Evolutionary conservation across 2,113 vertebrate genomes (phyloP).

Genomic region (Tupaia tana): DNA sequence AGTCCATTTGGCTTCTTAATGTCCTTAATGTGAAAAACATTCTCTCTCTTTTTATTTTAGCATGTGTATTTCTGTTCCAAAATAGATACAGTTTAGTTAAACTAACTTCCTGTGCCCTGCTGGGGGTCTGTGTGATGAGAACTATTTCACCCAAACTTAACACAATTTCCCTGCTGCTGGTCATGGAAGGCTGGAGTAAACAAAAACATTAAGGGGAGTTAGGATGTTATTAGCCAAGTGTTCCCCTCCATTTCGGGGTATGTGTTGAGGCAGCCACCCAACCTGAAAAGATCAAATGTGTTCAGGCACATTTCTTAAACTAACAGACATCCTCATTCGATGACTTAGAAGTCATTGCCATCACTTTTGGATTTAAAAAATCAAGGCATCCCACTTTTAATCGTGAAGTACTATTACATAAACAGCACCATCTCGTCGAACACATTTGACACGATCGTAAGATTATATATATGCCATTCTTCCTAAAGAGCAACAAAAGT

Average conservation of each 20-base stretch:
- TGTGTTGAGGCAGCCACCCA: slow-evolving; percentile 65
- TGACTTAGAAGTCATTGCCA: slow-evolving; percentile 41
- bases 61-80: slow-evolving; percentile 63
- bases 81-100: slow-evolving; percentile 75
- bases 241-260: slow-evolving; percentile 76
- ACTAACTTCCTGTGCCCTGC: slow-evolving; percentile 75
- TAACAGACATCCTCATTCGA: slow-evolving; percentile 44
- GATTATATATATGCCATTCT: background rate
- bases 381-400: background rate
- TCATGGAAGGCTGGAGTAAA: slow-evolving; percentile 84
- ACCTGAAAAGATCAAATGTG: slow-evolving; percentile 75
- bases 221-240: slow-evolving; percentile 82
- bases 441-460: background rate
- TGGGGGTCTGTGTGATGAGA: slow-evolving; percentile 79
- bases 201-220: slow-evolving; percentile 83
- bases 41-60: slow-evolving; percentile 56
- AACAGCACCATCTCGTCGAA: background rate
- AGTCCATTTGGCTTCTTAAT: slow-evolving; percentile 48
- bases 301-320: slow-evolving; percentile 68
- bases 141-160: slow-evolving; percentile 78
- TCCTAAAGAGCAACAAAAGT: background rate
- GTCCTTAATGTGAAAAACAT: slow-evolving; percentile 31
- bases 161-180: slow-evolving; percentile 83
- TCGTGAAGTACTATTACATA: background rate
- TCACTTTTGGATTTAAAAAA: slow-evolving; percentile 8